Conservation (phyloP, 2,888 invertebrate species). For the Dioctria linearis region DNA sequence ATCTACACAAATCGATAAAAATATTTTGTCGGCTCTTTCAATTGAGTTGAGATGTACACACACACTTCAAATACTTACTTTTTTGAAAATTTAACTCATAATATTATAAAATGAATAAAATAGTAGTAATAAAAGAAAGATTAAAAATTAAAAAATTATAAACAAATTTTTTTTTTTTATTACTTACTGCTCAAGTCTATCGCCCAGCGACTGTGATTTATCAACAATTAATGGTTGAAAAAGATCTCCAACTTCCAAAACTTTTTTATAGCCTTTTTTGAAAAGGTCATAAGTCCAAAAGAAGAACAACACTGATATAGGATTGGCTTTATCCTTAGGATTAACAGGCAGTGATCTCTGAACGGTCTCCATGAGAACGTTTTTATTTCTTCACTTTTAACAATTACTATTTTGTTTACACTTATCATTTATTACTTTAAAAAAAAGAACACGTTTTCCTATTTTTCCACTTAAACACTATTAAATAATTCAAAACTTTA, state of each 20-base stretch:
- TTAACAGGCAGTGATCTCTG: constrained; percentile 63
- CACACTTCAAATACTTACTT: background rate
- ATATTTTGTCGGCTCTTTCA: no score
- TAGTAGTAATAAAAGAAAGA: background rate
- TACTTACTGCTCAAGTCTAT: constrained; percentile 72
- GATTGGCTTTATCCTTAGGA: constrained; percentile 72
- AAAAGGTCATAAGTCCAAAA: constrained; percentile 74
- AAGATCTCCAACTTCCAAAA: constrained; percentile 72
- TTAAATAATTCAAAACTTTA: no score
- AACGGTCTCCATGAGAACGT: constrained; percentile 27
- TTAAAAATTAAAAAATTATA: background rate
- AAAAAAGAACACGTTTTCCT: background rate
- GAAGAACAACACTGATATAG: constrained; percentile 71
- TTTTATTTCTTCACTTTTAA: background rate
- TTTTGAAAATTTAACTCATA: no score
- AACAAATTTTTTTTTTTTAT: background rate
- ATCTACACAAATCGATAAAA: no score
- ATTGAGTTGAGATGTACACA: background rate
- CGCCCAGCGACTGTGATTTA: constrained; percentile 71
- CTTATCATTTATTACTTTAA: constrained; percentile 23
- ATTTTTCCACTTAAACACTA: background rate
- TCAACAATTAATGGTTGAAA: constrained; percentile 72
- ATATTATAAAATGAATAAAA: background rate
- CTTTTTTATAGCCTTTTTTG: constrained; percentile 71
- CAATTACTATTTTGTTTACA: background rate